Evolutionary conservation across 2,113 vertebrate species (phyloP), one percentile per base, ranked within the genome.

Genomic region (Prietella phreatophila): DNA sequence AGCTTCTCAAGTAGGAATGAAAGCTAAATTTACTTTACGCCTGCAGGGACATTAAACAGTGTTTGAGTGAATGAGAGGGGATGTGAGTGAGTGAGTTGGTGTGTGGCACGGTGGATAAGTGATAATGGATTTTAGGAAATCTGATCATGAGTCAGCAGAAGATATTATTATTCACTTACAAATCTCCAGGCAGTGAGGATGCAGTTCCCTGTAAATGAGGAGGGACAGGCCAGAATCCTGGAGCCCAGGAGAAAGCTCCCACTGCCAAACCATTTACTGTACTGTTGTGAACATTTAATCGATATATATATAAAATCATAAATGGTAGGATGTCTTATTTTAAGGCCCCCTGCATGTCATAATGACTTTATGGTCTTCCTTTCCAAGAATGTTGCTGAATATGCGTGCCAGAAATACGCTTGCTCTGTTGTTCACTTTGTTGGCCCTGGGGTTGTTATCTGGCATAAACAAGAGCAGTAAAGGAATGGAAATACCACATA

Each of bases 1-100:
- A 79, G 79, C 9, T 86, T 86, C 50, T 65, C 63, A 60, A 88
- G 82, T 86, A 75, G 83, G 76, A 88, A 86, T 79, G 81, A 83
- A 85, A 76, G 63, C 58, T 33, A 78, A 85, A 88, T 90, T 86
- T 88, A 84, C 67, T 89, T 73, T 47, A 39, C 7, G n/a, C 9
- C 73, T 53, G 53, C 42, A 33, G 61, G 69, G 14, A 85, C 85
- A 85, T 83, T 42, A 76, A 79, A 56, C 75, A 36, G 60, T 50
- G 50, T 85, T 30, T 85, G 79, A 80, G 47, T 88, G 69, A 84
- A 61, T 76, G 39, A 47, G 47, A 50, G 30, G 22, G 27, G 33
- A 42, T 55, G 83, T 55, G 83, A 22, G 80, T 27, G 58, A 13
- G 75, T 30, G 65, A 14, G 27, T 1, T 14, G 11, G 61, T 0